These are phyloP conservation scores for Temnothorax curvispinosus DNA, from an alignment of 1,140 invertebrate species.

Conservation along the genomic window DNA sequence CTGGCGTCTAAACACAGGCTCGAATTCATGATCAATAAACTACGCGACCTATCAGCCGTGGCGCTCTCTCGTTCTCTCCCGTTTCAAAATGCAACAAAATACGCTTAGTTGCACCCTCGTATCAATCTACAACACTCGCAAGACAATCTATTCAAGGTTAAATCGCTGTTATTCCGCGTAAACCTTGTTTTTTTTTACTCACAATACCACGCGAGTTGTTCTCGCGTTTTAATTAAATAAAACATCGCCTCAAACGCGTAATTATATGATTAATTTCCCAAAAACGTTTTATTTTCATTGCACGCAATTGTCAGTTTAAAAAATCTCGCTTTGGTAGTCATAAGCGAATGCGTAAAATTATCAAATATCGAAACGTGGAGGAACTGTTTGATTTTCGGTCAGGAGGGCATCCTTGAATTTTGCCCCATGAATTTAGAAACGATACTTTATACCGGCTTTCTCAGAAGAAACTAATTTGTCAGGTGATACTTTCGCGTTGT, in stretches of 20 bases:
- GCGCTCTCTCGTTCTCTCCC: conserved; percentile 34
- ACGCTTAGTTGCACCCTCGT: conserved; percentile 28
- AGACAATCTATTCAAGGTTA: not conserved
- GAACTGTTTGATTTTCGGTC: not conserved
- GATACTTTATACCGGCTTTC: not conserved
- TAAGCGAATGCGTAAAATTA: not conserved
- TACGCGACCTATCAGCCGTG: conserved; percentile 52
- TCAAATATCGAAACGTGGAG: not conserved
- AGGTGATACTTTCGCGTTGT: not conserved
- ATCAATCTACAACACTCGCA: not conserved
- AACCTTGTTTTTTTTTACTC: not conserved
- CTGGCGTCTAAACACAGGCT: conserved; percentile 69
- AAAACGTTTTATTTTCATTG: not conserved
- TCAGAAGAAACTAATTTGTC: not conserved
- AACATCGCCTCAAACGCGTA: not conserved
- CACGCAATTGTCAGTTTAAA: not conserved
- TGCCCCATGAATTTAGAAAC: not conserved
- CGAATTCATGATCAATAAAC: conserved; percentile 66
- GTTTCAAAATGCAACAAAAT: conserved; percentile 46
- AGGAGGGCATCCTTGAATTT: not conserved
- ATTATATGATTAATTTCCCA: not conserved
- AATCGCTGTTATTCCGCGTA: not conserved
- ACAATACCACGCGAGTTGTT: not conserved
- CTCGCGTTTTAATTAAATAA: not conserved
- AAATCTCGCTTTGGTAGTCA: not conserved